These are phyloP conservation scores for Gulo gulo DNA, from an alignment of 2,113 vertebrate species.

Conservation along the genomic window DNA sequence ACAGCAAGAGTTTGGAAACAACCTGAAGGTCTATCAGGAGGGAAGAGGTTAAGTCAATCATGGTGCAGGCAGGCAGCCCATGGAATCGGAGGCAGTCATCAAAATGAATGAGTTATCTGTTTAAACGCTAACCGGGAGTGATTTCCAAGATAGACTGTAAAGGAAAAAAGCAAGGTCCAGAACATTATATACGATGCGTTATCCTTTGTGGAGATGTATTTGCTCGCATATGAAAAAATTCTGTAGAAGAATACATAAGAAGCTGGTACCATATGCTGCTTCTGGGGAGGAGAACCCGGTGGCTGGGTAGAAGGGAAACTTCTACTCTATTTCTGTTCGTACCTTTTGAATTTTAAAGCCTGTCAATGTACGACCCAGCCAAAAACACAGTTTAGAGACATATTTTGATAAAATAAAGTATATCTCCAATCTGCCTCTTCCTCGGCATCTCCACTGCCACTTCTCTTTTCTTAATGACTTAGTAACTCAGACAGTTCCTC, in stretches of 20 bases:
- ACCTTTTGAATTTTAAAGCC: conserved; percentile 31
- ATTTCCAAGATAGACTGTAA: background rate
- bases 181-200: background rate
- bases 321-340: background rate
- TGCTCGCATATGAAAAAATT: background rate
- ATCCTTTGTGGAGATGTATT: background rate
- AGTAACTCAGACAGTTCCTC: background rate
- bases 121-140: background rate
- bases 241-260: background rate
- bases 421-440: background rate
- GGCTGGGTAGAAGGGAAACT: background rate
- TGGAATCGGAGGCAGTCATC: background rate
- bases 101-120: conserved; percentile 4
- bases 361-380: background rate
- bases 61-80: background rate
- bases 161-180: background rate
- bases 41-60: background rate
- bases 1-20: background rate
- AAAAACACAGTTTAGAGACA: background rate
- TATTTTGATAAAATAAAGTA: conserved; percentile 7
- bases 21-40: background rate
- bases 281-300: background rate
- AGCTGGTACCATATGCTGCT: background rate
- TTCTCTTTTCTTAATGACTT: background rate
- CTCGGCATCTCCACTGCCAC: background rate